phyloP scores from a whole-genome alignment of 1,140 invertebrate genomes.

The Dendrolimus kikuchii region DNA sequence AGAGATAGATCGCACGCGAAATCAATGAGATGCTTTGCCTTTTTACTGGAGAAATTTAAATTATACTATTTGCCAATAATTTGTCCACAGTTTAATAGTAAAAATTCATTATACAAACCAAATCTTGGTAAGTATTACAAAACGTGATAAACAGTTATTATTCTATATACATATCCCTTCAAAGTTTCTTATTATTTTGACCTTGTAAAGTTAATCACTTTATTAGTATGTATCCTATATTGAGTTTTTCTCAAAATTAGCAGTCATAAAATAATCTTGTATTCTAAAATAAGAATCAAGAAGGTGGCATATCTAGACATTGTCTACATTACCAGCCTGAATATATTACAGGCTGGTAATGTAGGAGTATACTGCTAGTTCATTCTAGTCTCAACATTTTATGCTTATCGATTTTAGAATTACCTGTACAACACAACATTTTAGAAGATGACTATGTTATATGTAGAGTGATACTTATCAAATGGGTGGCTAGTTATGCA shows the following conservation, averaged over 20 bases:
- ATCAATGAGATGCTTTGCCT: slow-evolving; percentile 87
- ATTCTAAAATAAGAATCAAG: background rate
- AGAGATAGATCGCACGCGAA: slow-evolving; percentile 85
- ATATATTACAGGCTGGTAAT: no score
- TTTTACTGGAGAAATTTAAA: slow-evolving; percentile 94
- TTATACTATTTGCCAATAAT: slow-evolving; percentile 91
- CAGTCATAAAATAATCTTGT: background rate
- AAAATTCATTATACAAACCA: slow-evolving; percentile 90
- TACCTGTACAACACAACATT: slow-evolving; percentile 72
- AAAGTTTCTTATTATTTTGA: no score
- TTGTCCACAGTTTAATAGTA: slow-evolving; percentile 90
- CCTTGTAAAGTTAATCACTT: no score
- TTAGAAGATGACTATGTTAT: slow-evolving; percentile 79
- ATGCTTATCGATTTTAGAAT: slow-evolving; percentile 57
- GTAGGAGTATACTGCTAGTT: no score
- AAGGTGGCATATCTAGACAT: background rate
- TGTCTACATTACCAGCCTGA: background rate
- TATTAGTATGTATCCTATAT: no score
- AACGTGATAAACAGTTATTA: no score
- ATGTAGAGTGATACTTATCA: slow-evolving; percentile 88
- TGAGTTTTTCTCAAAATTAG: background rate
- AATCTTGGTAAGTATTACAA: slow-evolving; percentile 77
- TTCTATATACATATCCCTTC: no score
- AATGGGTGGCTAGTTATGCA: slow-evolving; percentile 91
- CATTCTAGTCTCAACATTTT: background rate